Percentiles rank a stretch among this genome's conserved stretches.
phyloP scores from a whole-genome alignment of 2,113 vertebrate genomes.

The Spermophilus dauricus region DNA sequence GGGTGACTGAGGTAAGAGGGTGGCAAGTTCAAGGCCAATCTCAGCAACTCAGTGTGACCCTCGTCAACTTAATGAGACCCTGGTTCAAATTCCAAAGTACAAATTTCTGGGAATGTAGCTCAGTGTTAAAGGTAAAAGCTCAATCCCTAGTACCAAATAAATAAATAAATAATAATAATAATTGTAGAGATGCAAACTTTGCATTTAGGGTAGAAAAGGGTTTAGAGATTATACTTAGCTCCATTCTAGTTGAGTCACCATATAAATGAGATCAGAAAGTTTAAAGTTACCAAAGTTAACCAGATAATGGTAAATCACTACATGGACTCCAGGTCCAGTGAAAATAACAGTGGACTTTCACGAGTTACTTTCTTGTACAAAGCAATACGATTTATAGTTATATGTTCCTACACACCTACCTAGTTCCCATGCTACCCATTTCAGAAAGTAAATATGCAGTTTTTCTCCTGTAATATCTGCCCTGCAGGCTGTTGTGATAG shows the following conservation, averaged over 20 bases:
- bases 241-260: not conserved
- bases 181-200: not conserved
- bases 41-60: too few species aligned
- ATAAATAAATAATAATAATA: not conserved
- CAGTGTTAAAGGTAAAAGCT: too few species aligned
- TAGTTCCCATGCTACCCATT: not conserved
- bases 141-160: too few species aligned
- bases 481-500: conserved; percentile 32
- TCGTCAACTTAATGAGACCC: too few species aligned
- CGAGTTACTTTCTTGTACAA: conserved; percentile 28
- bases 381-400: not conserved
- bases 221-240: not conserved
- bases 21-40: too few species aligned
- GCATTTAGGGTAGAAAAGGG: not conserved
- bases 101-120: too few species aligned
- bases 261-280: not conserved
- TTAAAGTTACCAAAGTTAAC: not conserved
- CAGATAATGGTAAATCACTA: not conserved
- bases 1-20: too few species aligned
- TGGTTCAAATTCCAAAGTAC: too few species aligned
- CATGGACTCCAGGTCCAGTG: not conserved
- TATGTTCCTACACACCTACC: not conserved
- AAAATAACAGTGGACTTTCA: not conserved
- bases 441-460: conserved; percentile 51
- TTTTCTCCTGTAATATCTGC: conserved; percentile 42